Evolutionary conservation across 30 jellyfish, hydroid and myxozoan species (phyloP).

Genomic region (Aurelia aurita): DNA sequence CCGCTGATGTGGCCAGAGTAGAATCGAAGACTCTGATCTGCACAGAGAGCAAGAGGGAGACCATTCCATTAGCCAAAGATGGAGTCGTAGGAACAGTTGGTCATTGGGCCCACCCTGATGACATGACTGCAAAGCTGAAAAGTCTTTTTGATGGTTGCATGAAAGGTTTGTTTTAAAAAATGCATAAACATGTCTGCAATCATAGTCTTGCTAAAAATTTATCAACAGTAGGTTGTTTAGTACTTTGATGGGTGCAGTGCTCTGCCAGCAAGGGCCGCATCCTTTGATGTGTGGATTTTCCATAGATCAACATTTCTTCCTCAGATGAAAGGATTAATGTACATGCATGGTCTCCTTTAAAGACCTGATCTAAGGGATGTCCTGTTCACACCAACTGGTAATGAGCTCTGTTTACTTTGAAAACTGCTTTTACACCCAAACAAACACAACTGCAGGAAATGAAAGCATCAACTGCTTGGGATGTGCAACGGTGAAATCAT

Average conservation of each 20-base stretch:
- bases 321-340: no score
- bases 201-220: neutral
- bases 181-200: neutral
- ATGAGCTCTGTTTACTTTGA: no score
- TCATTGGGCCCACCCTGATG: conserved; percentile 92
- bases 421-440: no score
- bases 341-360: no score
- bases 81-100: conserved; percentile 94
- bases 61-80: conserved; percentile 88
- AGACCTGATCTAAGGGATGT: no score
- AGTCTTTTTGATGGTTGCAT: conserved; percentile 89
- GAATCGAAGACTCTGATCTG: conserved; percentile 95
- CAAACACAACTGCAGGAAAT: no score
- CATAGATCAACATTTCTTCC: no score
- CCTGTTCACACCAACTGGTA: no score
- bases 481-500: no score
- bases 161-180: conserved; percentile 77
- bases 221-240: neutral
- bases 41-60: conserved; percentile 85
- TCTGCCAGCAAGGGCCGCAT: neutral
- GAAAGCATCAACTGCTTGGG: no score
- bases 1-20: conserved; percentile 99
- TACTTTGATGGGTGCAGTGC: neutral
- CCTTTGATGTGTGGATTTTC: no score
- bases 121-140: conserved; percentile 79